These are phyloP conservation scores for Eucera pruinosa DNA, from an alignment of 2,888 invertebrate genomes.

Conservation along the genomic window DNA sequence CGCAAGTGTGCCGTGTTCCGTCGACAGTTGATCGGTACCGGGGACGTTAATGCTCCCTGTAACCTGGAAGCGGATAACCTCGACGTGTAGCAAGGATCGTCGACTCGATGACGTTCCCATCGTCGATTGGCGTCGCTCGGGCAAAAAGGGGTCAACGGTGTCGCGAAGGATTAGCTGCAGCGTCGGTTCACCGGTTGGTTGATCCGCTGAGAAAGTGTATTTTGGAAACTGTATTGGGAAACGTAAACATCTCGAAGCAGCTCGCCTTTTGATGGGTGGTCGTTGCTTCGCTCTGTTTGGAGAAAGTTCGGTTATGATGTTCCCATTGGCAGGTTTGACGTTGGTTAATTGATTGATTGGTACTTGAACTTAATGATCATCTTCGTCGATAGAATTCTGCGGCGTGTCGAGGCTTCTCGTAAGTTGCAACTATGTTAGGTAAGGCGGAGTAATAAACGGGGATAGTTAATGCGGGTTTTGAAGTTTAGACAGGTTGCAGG, in stretches of 20 bases:
- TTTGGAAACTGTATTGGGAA: conserved; percentile 14
- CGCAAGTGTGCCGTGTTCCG: conserved; percentile 57
- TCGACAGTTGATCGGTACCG: conserved; percentile 45
- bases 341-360: conserved; percentile 9
- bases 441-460: not conserved
- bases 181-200: not conserved
- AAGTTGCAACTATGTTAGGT: not conserved
- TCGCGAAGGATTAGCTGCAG: conserved; percentile 23
- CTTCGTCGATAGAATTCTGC: not conserved
- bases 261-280: not conserved
- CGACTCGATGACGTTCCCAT: conserved; percentile 40
- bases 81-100: conserved; percentile 40
- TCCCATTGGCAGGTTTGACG: not conserved
- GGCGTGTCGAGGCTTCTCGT: too few relatives aligned
- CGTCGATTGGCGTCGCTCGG: conserved; percentile 16
- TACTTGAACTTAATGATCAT: not conserved
- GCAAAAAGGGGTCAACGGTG: conserved; percentile 32
- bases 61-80: conserved; percentile 59
- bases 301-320: conserved; percentile 8
- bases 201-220: conserved; percentile 10
- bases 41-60: conserved; percentile 61
- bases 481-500: not conserved
- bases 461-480: not conserved
- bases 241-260: not conserved
- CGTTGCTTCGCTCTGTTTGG: not conserved